Evolutionary conservation across 64 coral and sea anemone genomes (phyloP), one percentile per base, ranked within the genome.

Genomic region (Exaiptasia diaphana): DNA sequence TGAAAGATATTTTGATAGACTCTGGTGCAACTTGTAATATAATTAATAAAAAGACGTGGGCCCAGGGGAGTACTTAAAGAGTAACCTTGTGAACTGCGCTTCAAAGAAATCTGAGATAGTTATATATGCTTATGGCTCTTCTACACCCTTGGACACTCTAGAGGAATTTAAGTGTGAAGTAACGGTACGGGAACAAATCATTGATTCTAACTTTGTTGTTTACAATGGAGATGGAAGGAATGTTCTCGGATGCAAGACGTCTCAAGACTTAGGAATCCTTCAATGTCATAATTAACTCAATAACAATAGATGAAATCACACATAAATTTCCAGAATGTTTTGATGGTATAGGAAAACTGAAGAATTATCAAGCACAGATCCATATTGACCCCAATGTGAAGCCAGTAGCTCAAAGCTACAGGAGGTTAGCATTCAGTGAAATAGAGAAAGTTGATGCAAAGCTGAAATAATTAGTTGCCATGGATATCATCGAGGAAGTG

Each of bases 11-110:
- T 23, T 74, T 82, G 50, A 68, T 87, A 29, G 83, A 92, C 28
- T 81, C 82, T 35, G 90, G 88, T 36, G 83, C 63, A 27, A 85
- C 49, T 24, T 82, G 44, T 36, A 83, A 90, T 83, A 44, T 90
- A 10, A 49, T 83, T 15, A 53, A 83, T 61, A 59, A 32, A 26
- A 34, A 63, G 32, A 80, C 73, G 10, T 73, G 74, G 87, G 38
- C 41, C 84, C 24, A 90, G 84, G 15, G 29, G 36, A 17, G 24
- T 64, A 36, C 41, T 40, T 9, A 71, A 39, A 14, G 68, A 34
- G 23, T 9, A 83, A 83, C 12, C 46, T 21, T 18, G 59, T 80
- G 8, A 77, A 76, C 65, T 82, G 76, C 40, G 42, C 20, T 0
- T 87, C 44, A 30, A 67, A 65, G 53, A 92, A 53, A 26, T 79